Evolutionary conservation across 2,113 vertebrate genomes (phyloP), one percentile per base, ranked within the genome.

Genomic region (Alces alces): DNA sequence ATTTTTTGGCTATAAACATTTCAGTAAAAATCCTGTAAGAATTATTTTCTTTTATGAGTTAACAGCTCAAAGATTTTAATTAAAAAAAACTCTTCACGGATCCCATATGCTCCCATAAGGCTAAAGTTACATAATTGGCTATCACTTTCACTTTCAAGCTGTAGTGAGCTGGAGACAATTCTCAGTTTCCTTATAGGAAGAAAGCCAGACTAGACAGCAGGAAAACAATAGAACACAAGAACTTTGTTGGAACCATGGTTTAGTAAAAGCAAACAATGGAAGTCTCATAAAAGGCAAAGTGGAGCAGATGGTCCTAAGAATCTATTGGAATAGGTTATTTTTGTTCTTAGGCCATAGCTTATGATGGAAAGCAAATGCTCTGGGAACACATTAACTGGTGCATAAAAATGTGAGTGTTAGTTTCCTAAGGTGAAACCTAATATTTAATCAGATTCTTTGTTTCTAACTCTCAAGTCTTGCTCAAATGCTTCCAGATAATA

Each of bases 281-380:
- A 91, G 4, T 80, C 58, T 91, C 82, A 47, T 15, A 86, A 95
- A 86, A 95, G 83, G 57, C 82, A 58, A 86, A 57, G 19, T 28
- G 43, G 13, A 96, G 9, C 96, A 97, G 93, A 97, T 93, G 89
- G 92, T 55, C n/a, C n/a, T 28, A 84, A 78, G 36, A 91, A 73
- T 93, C 21, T 73, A 89, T 79, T 89, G 82, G 82, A 89, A 7
- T 43, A 19, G 7, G 28, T 93, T 86, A 79, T 84, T 97, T 97
- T 95, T 95, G 47, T 85, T 89, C 39, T 79, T 27, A 95, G 61
- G n/a, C 83, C 84, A 92, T 47, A 55, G 33, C 19, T 82, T 93
- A 27, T 55, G 89, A 93, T 23, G 47, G 27, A 64, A 92, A 52
- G 28, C 7, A 83, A 92, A 52, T 73, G 36, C 0, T 6, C 25